These are phyloP conservation scores for Cyprinodon variegatus DNA, from an alignment of 2,113 vertebrate genomes.

Conservation along the genomic window DNA sequence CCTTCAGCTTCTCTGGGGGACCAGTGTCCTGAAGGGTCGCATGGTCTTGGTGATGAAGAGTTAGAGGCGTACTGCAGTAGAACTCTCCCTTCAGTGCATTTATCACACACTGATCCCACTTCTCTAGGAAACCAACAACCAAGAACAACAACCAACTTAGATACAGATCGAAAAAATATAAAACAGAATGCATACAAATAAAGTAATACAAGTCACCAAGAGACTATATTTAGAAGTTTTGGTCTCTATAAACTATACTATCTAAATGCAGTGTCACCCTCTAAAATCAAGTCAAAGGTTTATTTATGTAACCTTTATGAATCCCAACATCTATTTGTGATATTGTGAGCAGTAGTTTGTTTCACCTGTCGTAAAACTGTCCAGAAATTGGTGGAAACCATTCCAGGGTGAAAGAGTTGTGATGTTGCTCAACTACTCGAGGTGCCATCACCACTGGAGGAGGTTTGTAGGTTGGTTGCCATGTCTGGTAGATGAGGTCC, in stretches of 20 bases:
- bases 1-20: constrained; percentile 97
- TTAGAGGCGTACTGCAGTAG: constrained; percentile 93
- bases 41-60: constrained; percentile 93
- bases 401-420: constrained; percentile 85
- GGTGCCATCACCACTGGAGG: constrained; percentile 89
- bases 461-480: constrained; percentile 88
- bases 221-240: neutral
- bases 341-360: constrained; percentile 49
- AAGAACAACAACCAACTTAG: constrained; percentile 92
- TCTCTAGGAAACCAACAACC: constrained; percentile 98
- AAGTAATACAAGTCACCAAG: neutral
- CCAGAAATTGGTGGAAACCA: constrained; percentile 96
- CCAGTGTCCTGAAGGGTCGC: constrained; percentile 95
- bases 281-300: neutral
- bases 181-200: neutral
- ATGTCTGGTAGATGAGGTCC: constrained; percentile 94
- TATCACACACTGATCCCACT: constrained; percentile 98
- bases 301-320: neutral
- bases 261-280: neutral
- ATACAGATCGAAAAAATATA: constrained; percentile 66
- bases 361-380: constrained; percentile 98
- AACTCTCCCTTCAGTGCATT: constrained; percentile 90
- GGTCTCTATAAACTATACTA: neutral
- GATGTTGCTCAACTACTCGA: constrained; percentile 87
- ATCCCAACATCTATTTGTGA: constrained; percentile 8